phyloP scores from a whole-genome alignment of 2,797 vertebrate genomes.

The Parambassis ranga region DNA sequence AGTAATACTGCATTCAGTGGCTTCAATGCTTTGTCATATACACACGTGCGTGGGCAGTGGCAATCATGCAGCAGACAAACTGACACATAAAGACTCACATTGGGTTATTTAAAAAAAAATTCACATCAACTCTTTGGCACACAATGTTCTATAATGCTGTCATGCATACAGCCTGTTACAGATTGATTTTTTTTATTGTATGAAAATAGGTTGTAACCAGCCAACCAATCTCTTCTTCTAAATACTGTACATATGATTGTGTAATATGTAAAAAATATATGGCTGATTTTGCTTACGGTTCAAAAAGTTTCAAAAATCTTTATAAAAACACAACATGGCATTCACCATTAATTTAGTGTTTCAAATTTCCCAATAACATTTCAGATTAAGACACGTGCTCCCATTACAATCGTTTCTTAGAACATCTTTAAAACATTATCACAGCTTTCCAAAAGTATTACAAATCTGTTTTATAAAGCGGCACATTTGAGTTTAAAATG shows the following conservation, averaged over 20 bases:
- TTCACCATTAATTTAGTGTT: slow-evolving; percentile 38
- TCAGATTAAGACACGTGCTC: neutral
- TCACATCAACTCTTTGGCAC: neutral
- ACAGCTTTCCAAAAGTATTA: slow-evolving; percentile 43
- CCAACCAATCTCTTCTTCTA: slow-evolving; percentile 47
- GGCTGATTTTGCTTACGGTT: too few species aligned
- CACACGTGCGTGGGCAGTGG: neutral
- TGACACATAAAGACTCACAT: neutral
- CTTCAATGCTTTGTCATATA: neutral
- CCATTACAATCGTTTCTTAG: neutral
- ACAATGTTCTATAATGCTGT: too few species aligned
- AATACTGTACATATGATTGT: neutral
- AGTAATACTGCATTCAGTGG: slow-evolving; percentile 4
- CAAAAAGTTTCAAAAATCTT: too few species aligned
- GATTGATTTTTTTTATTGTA: too few species aligned
- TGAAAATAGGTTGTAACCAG: slow-evolving; percentile 71
- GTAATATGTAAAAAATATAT: too few species aligned
- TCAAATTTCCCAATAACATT: neutral
- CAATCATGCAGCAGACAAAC: slow-evolving; percentile 13
- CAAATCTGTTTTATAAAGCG: neutral
- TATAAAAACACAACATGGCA: too few species aligned
- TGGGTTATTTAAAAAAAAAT: neutral
- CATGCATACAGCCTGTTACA: too few species aligned
- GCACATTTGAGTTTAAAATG: neutral
- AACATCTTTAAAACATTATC: slow-evolving; percentile 34